These are phyloP conservation scores for Enteromius paludinosus DNA, from an alignment of 2,797 vertebrate species.

Conservation along the genomic window DNA sequence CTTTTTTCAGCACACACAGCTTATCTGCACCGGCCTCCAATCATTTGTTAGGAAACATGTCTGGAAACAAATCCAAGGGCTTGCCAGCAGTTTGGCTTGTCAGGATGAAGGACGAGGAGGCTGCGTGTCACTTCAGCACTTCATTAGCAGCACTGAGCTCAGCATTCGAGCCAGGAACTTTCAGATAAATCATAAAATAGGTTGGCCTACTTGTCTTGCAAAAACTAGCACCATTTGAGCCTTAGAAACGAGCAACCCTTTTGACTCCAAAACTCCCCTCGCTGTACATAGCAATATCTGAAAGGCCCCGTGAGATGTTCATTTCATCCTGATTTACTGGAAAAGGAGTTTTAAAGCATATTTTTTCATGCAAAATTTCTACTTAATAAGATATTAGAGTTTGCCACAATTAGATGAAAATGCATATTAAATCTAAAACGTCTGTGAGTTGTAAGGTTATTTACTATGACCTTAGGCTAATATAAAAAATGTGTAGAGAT, in stretches of 20 bases:
- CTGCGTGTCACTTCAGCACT: slow-evolving; percentile 41
- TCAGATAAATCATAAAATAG: slow-evolving; percentile 18
- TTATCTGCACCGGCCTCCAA: slow-evolving; percentile 53
- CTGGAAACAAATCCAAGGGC: slow-evolving; percentile 61
- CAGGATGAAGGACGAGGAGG: slow-evolving; percentile 65
- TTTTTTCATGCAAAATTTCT: not conserved
- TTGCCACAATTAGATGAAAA: not conserved
- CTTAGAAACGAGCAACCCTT: not conserved
- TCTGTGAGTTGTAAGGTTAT: not conserved
- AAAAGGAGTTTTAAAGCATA: not conserved
- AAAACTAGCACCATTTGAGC: not conserved
- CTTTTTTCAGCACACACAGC: slow-evolving; percentile 62
- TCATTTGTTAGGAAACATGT: slow-evolving; percentile 60
- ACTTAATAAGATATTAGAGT: not conserved
- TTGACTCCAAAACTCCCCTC: not conserved
- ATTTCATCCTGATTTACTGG: not conserved
- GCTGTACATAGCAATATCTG: not conserved
- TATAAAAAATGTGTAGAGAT: too few species aligned
- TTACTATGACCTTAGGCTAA: not conserved
- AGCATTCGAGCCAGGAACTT: slow-evolving; percentile 17
- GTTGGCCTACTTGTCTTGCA: not conserved
- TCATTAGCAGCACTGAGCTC: slow-evolving; percentile 15
- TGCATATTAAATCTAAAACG: not conserved
- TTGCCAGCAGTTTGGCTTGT: slow-evolving; percentile 49
- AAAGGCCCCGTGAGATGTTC: not conserved